These are phyloP conservation scores for Apamea crenata DNA, from an alignment of 2,888 invertebrate genomes.

Conservation along the genomic window DNA sequence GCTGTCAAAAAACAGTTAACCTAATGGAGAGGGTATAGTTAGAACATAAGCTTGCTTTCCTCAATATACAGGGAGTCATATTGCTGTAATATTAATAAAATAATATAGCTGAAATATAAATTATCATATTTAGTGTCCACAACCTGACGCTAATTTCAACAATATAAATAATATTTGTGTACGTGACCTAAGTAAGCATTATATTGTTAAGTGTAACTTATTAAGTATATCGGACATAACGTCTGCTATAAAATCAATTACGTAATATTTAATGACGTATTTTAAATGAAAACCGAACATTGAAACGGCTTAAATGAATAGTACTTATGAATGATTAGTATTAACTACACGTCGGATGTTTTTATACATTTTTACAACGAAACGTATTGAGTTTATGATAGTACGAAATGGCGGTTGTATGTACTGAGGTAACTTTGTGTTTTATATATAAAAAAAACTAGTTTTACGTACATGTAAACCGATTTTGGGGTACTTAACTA, in stretches of 20 bases:
- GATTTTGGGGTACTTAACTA: conserved; percentile 68
- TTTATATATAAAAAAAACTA: conserved; percentile 47
- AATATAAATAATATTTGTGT: conserved; percentile 68
- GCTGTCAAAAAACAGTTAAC: too few species aligned
- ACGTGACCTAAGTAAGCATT: conserved; percentile 68
- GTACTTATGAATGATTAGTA: conserved; percentile 82
- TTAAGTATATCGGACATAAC: conserved; percentile 57
- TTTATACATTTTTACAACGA: conserved; percentile 89
- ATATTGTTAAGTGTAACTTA: conserved; percentile 72
- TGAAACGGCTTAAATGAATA: conserved; percentile 64
- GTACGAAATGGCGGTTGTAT: conserved; percentile 43
- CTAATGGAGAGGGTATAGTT: not conserved
- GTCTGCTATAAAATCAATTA: conserved; percentile 62
- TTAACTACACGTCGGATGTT: conserved; percentile 82
- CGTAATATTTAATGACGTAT: conserved; percentile 66
- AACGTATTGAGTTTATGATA: conserved; percentile 64
- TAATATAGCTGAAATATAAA: conserved; percentile 12
- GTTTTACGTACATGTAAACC: conserved; percentile 53
- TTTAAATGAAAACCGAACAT: conserved; percentile 58
- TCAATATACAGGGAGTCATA: conserved; percentile 45
- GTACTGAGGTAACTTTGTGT: conserved; percentile 58
- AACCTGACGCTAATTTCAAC: conserved; percentile 20
- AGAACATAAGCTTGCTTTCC: conserved; percentile 37
- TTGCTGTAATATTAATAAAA: conserved; percentile 29
- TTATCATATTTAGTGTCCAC: conserved; percentile 52